Conservation (phyloP, 2,113 vertebrate species). For the Nothoprocta pentlandii region DNA sequence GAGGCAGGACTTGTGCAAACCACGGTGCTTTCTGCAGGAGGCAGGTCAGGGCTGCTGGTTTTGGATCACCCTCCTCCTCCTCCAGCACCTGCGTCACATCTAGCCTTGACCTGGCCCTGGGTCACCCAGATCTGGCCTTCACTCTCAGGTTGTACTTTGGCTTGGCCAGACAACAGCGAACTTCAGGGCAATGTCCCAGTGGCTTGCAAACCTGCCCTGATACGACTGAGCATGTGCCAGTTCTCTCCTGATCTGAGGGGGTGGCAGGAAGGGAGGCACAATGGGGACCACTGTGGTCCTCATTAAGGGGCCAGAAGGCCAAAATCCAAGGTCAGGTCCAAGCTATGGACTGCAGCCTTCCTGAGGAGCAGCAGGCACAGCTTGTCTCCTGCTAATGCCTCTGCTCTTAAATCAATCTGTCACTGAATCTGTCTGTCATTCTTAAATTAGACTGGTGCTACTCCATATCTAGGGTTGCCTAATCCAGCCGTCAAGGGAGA, state of each 20-base stretch:
- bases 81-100: neutral
- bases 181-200: neutral
- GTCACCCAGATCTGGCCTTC: neutral
- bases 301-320: neutral
- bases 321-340: no score
- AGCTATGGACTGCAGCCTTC: neutral
- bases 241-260: neutral
- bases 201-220: neutral
- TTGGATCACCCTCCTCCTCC: neutral
- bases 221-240: no score
- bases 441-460: neutral
- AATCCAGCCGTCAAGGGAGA: rapidly evolving
- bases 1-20: rapidly evolving
- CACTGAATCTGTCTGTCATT: neutral
- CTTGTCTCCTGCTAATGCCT: neutral
- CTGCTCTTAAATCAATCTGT: neutral
- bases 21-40: neutral
- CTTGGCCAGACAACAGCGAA: neutral
- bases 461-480: neutral
- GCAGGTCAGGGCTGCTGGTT: neutral
- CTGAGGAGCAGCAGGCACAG: neutral
- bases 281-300: no score
- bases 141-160: neutral
- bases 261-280: no score
- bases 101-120: neutral